Conservation (phyloP, 2,888 invertebrate genomes). For the Diplolepis rosae region DNA sequence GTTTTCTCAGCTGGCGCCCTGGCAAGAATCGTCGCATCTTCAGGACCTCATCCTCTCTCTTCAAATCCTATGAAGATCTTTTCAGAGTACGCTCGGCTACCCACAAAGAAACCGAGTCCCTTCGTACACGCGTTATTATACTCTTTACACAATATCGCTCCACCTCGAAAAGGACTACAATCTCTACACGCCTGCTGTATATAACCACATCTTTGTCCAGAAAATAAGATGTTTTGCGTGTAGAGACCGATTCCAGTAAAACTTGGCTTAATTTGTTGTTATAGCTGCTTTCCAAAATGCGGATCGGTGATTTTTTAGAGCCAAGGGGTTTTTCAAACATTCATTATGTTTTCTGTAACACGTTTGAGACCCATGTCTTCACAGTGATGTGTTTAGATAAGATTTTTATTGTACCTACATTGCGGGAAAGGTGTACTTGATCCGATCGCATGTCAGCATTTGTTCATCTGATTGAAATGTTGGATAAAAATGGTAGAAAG, state of each 20-base stretch:
- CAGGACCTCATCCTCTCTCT: conserved; percentile 39
- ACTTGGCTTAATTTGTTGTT: conserved; percentile 69
- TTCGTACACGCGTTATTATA: conserved; percentile 69
- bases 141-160: conserved; percentile 71
- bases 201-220: conserved; percentile 11
- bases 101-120: conserved; percentile 66
- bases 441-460: not conserved
- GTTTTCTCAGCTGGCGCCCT: conserved; percentile 72
- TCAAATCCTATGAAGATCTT: conserved; percentile 64
- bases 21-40: conserved; percentile 50
- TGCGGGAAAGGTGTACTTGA: not conserved
- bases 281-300: conserved; percentile 66
- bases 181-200: not conserved
- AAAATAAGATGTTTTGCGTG: conserved; percentile 20
- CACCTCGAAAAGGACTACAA: conserved; percentile 45
- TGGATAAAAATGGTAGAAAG: not conserved
- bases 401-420: not conserved
- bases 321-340: conserved; percentile 65
- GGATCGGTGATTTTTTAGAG: conserved; percentile 58
- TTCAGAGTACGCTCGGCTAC: conserved; percentile 72
- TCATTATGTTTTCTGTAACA: conserved; percentile 72
- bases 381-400: conserved; percentile 42
- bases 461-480: not conserved
- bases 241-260: conserved; percentile 12
- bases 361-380: conserved; percentile 44